Base-by-base conservation (phyloP, 2,888 invertebrate genomes). In the Molorchus minor region DNA sequence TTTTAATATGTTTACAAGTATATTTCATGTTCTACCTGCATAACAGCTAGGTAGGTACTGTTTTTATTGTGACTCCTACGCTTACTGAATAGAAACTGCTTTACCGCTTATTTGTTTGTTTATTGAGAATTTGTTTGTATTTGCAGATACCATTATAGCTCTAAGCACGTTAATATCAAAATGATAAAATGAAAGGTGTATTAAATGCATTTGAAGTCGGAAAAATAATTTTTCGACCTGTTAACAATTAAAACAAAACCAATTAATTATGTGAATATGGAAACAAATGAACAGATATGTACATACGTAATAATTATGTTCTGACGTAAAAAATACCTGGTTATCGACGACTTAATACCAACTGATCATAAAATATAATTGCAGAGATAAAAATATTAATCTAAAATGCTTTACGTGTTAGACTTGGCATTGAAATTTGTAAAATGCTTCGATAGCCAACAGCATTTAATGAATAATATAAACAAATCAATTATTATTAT, bases 21-120 rank as follows among this genome's bases (percentile, higher is more conserved):
- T 60, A 60, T 60, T 56, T 60, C 54, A 56, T 60, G 60, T 60
- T 20, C 10, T 25, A 38, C 19, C 29, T 12, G 40, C 36, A 20
- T 21, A 20, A 41, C 41, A 19, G 40, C 41, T 30, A 36, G 15
- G 52, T 30, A 41, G 51, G 44, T 58, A 52, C 52, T 57, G 45
- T 46, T 52, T 64, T 58, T 64, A 58, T 55, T 51, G 57, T 46
- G 43, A 38, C 53, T 49, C 52, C 55, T 25, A 55, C 58, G 7
- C 21, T 46, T 47, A 29, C 16, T 49, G 52, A 41, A 53, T 36
- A 15, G 15, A 30, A 36, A 43, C 20, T 47, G 12, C 21, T 17
- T 45, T 20, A 20, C 47, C 20, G 29, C 2, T 25, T 52, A 52
- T 40, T 38, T 25, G 29, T n/a, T 40, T 25, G 29, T 49, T 25